These are phyloP conservation scores for Dicroscelio sp. DNA, from an alignment of 2,888 invertebrate genomes.

Conservation along the genomic window DNA sequence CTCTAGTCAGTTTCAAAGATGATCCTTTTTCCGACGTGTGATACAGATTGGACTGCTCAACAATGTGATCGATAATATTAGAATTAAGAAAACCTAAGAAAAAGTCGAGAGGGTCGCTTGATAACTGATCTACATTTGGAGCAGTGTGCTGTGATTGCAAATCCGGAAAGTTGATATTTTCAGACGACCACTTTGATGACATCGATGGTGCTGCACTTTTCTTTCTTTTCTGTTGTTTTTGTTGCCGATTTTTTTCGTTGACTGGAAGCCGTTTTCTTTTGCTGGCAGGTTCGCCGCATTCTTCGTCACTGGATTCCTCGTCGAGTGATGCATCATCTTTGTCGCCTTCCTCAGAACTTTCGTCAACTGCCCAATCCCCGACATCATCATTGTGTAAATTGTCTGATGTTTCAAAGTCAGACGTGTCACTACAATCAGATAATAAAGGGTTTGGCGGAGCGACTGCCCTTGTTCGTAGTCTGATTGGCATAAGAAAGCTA, in stretches of 20 bases:
- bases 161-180: background rate
- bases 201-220: background rate
- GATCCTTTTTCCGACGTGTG: background rate
- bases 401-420: background rate
- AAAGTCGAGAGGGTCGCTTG: background rate
- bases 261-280: background rate
- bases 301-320: background rate
- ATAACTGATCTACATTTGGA: background rate
- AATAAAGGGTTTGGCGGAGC: conserved; percentile 1
- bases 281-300: background rate
- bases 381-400: background rate
- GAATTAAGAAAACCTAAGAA: background rate
- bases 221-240: background rate
- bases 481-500: background rate
- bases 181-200: background rate
- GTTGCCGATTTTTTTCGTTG: background rate
- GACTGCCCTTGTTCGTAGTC: conserved; percentile 9
- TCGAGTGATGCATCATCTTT: background rate
- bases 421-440: conserved; percentile 7
- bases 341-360: background rate
- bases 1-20: conserved; percentile 26
- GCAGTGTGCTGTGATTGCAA: background rate
- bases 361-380: background rate
- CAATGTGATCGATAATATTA: conserved; percentile 3
- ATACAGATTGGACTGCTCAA: conserved; percentile 35